Conservation (phyloP, 2,113 vertebrate species). For the Sporophila hypoxantha region DNA sequence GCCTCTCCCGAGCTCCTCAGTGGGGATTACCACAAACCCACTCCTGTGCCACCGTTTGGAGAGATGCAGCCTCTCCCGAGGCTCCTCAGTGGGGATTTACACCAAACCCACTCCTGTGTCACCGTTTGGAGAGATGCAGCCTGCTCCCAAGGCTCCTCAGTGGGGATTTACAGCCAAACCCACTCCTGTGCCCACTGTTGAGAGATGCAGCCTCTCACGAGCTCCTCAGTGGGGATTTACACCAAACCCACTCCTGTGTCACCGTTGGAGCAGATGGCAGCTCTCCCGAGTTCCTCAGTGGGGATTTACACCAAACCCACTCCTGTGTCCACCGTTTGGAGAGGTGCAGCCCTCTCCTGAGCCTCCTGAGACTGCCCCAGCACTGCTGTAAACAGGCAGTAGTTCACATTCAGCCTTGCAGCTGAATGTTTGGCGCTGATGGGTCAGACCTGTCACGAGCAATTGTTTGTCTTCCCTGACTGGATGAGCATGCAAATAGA, state of each 20-base stretch:
- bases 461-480: not conserved
- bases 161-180: no score
- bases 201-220: not conserved
- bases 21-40: no score
- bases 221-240: not conserved
- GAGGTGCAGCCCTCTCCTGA: not conserved
- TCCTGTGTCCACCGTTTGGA: not conserved
- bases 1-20: not conserved
- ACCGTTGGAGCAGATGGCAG: not conserved
- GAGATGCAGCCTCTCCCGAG: not conserved
- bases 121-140: no score
- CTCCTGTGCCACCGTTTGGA: no score
- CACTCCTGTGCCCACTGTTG: no score
- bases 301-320: rapidly evolving
- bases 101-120: no score
- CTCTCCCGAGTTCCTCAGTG: not conserved
- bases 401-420: not conserved
- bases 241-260: not conserved
- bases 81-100: not conserved
- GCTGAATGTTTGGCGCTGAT: rapidly evolving
- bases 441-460: not conserved
- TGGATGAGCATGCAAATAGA: not conserved
- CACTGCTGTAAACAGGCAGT: not conserved
- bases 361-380: not conserved
- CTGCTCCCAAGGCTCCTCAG: not conserved